Percentiles rank a stretch among this genome's conserved stretches.
Evolutionary conservation across 2,888 invertebrate species (phyloP).

Genomic region (Heliconius charithonia): DNA sequence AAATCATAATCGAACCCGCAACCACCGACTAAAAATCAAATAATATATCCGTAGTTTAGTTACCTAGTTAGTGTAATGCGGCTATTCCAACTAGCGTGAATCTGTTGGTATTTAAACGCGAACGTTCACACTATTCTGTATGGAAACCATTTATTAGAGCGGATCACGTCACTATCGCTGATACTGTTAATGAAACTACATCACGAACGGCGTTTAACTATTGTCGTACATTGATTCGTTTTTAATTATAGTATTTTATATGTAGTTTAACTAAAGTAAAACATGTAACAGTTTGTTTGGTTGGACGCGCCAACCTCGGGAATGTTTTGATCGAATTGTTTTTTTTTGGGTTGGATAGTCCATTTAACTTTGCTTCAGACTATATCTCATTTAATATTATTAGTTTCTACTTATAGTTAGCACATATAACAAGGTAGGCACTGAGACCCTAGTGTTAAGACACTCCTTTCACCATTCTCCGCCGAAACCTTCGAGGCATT

Average conservation of each 20-base stretch:
- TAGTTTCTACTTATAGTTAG: neutral
- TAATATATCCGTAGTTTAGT: neutral
- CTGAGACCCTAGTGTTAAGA: neutral
- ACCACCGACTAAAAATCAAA: neutral
- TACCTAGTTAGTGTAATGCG: neutral
- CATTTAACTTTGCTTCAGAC: too few species aligned
- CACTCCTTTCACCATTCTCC: too few species aligned
- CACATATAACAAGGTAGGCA: neutral
- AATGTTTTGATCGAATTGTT: too few species aligned
- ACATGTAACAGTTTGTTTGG: too few species aligned
- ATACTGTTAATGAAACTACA: conserved; percentile 41
- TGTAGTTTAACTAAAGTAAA: neutral
- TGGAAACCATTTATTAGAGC: conserved; percentile 35
- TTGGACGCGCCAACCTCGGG: too few species aligned
- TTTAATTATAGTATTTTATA: neutral
- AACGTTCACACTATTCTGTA: conserved; percentile 28
- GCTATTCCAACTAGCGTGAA: neutral
- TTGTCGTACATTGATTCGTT: neutral
- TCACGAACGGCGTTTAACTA: conserved; percentile 33
- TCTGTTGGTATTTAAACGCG: conserved; percentile 24
- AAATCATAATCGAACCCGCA: neutral
- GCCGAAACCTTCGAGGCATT: too few species aligned
- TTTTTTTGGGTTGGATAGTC: too few species aligned
- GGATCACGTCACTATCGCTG: conserved; percentile 36
- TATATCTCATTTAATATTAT: too few species aligned